Evolutionary conservation across 2,797 vertebrate species (phyloP), one percentile per base, ranked within the genome.

Genomic region (Tachyglossus aculeatus): DNA sequence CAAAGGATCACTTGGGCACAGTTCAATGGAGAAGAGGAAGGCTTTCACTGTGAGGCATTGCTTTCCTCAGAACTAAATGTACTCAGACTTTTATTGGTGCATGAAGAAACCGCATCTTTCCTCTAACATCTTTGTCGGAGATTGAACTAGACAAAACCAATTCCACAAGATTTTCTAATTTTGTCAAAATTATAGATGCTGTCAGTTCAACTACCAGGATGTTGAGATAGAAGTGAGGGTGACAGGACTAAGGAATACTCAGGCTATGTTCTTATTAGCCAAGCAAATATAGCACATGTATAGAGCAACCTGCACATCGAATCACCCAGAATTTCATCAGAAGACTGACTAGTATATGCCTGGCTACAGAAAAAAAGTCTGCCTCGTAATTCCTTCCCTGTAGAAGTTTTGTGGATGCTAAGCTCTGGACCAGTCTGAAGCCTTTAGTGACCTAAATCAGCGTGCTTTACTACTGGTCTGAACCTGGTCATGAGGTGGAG

Each of bases 161-260:
- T 68, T 78, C 63, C 80, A 51, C 25, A 32, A 29, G 11, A 60
- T 75, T 78, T 63, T 68, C 77, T 82, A 75, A 68, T 77, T 81
- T 50, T 36, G 41, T 64, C 45, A 70, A 71, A 85, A 81, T 75
- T 68, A 55, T 19, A 73, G 67, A 51, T 70, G 59, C 71, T 77
- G 78, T 78, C 77, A 82, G 54, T 38, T 64, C 71, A 58, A 57
- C 53, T 73, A 37, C 14, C 19, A 9, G 67, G 27, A 64, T 48
- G 32, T 31, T 33, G 48, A 68, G 27, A 45, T 18, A 24, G 12
- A 19, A 48, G 37, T 52, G 31, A 64, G 63, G 51, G 12, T 47
- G 67, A 59, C 4, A 18, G 34, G 4, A 27, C 21, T 57, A 45
- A n/a, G 57, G 67, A 71, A 67, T n/a, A 25, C 25, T 54, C 53